Evolutionary conservation across 1,140 invertebrate genomes (phyloP).

Genomic region (Zeugodacus cucurbitae): DNA sequence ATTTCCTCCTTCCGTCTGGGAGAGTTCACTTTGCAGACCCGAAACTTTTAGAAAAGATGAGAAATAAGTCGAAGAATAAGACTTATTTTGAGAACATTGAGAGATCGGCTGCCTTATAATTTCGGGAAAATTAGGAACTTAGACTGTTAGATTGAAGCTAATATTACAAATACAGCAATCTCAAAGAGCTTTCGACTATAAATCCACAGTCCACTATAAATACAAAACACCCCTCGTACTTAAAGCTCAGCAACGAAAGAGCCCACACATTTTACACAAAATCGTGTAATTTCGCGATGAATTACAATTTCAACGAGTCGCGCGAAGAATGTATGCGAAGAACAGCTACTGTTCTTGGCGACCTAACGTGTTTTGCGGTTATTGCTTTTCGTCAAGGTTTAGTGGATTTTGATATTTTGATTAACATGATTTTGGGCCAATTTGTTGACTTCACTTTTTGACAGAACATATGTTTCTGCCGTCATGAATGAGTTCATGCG

Average conservation of each 20-base stretch:
- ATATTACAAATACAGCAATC: too few relatives aligned
- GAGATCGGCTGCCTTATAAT: too few relatives aligned
- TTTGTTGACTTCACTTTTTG: conserved; percentile 27
- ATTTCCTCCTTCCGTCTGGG: too few relatives aligned
- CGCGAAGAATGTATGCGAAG: neutral
- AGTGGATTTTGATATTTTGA: neutral
- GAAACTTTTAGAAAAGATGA: too few relatives aligned
- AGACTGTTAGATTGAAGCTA: too few relatives aligned
- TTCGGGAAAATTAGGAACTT: too few relatives aligned
- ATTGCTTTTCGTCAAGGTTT: neutral
- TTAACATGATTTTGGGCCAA: neutral
- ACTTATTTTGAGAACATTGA: too few relatives aligned
- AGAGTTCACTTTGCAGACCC: too few relatives aligned
- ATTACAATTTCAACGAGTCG: neutral
- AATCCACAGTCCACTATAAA: too few relatives aligned
- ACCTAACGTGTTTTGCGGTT: neutral
- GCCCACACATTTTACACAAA: neutral
- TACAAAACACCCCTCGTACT: neutral
- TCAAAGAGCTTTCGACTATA: too few relatives aligned
- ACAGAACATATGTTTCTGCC: conserved; percentile 28
- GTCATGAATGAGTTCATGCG: conserved; percentile 15
- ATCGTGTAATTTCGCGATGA: neutral
- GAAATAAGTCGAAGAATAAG: too few relatives aligned
- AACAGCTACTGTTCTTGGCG: neutral
- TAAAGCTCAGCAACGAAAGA: neutral